Conservation (phyloP, 2,888 invertebrate genomes). For the Lepidocyrtinus sp. region DNA sequence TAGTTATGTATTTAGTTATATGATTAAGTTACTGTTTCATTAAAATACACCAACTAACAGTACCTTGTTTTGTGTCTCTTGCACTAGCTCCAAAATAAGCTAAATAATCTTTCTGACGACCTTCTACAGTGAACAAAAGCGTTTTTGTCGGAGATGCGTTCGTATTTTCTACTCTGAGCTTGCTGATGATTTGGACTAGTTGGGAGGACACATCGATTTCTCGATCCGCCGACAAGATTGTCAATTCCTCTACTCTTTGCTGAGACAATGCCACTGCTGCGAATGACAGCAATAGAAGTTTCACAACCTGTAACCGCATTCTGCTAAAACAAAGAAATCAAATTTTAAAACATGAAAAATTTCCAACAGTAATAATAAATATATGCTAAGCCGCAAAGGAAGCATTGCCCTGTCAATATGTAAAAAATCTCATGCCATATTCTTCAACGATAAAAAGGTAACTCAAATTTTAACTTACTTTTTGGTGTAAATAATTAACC, state of each 20-base stretch:
- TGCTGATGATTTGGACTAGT: conserved; percentile 85
- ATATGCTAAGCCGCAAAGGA: too few species aligned
- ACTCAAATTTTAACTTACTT: too few species aligned
- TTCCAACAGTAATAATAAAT: too few species aligned
- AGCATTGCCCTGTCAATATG: too few species aligned
- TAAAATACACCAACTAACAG: not conserved
- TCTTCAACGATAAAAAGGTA: too few species aligned
- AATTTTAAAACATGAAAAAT: too few species aligned
- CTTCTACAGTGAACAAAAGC: conserved; percentile 82
- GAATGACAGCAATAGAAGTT: conserved; percentile 20
- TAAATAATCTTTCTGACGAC: conserved; percentile 77
- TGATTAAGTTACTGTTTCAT: too few species aligned
- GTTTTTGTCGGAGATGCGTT: conserved; percentile 81
- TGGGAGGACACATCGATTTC: conserved; percentile 90
- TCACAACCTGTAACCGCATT: too few species aligned
- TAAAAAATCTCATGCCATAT: too few species aligned
- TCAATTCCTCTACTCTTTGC: conserved; percentile 70
- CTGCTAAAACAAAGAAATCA: too few species aligned
- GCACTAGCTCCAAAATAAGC: conserved; percentile 80
- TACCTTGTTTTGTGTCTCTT: conserved; percentile 55
- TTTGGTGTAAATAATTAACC: too few species aligned
- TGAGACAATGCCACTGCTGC: conserved; percentile 20
- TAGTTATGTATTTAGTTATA: not conserved
- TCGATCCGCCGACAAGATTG: conserved; percentile 82
- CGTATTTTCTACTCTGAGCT: conserved; percentile 87